These are phyloP conservation scores for Choreutis nemorana DNA, from an alignment of 2,888 invertebrate genomes.

Conservation along the genomic window DNA sequence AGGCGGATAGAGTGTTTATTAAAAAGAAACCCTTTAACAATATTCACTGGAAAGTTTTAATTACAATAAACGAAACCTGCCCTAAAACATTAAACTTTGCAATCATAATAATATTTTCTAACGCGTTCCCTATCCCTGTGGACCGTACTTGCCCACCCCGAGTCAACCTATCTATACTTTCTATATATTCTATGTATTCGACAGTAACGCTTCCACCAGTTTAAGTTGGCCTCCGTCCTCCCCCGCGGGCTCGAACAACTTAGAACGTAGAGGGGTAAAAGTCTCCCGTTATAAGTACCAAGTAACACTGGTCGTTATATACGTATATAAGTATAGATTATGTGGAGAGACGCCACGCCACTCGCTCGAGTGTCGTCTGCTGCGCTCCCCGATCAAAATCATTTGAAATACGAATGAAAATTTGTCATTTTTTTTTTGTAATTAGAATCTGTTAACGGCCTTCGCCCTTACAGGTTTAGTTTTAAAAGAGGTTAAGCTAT, in stretches of 20 bases:
- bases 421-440: slow-evolving; percentile 34
- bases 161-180: slow-evolving; percentile 36
- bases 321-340: slow-evolving; percentile 50
- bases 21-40: too few species aligned
- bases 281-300: slow-evolving; percentile 36
- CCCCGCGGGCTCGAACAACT: slow-evolving; percentile 28
- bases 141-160: slow-evolving; percentile 50
- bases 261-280: slow-evolving; percentile 24
- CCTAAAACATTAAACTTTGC: too few species aligned
- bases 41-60: too few species aligned
- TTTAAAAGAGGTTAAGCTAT: too few species aligned
- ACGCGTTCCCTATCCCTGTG: too few species aligned
- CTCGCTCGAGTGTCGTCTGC: slow-evolving; percentile 59
- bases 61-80: too few species aligned
- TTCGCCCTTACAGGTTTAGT: too few species aligned
- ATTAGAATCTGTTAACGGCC: too few species aligned
- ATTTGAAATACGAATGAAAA: slow-evolving; percentile 48
- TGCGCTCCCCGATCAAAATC: slow-evolving; percentile 55
- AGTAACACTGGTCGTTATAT: slow-evolving; percentile 22
- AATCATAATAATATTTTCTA: too few species aligned
- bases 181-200: slow-evolving; percentile 57
- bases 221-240: slow-evolving; percentile 29
- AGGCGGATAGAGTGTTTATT: too few species aligned
- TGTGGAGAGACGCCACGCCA: slow-evolving; percentile 46
- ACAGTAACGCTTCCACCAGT: slow-evolving; percentile 57